phyloP scores from a whole-genome alignment of 2,113 vertebrate species.

The Rhodinocichla rosea region DNA sequence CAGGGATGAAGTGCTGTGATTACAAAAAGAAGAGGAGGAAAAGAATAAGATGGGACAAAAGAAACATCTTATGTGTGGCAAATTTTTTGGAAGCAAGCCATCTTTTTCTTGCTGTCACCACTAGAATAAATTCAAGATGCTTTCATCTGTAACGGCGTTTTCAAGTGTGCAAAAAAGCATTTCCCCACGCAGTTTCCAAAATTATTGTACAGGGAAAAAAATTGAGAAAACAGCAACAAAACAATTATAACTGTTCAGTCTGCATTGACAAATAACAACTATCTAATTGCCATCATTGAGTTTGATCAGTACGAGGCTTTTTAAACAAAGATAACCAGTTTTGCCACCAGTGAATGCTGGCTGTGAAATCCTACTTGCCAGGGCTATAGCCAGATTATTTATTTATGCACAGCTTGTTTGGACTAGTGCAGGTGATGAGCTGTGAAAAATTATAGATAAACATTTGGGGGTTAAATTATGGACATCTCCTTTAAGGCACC shows the following conservation, averaged over 20 bases:
- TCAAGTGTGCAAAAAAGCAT: background rate
- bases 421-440: background rate
- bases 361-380: background rate
- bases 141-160: background rate
- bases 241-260: background rate
- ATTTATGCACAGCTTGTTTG: background rate
- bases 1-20: background rate
- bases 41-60: slow-evolving; percentile 5
- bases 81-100: slow-evolving; percentile 37
- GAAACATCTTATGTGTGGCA: background rate
- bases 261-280: background rate
- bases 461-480: background rate
- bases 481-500: background rate
- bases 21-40: background rate
- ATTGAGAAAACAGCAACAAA: background rate
- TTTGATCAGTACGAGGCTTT: background rate
- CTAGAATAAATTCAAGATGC: background rate
- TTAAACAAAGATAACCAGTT: background rate
- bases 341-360: background rate
- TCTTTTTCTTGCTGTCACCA: background rate
- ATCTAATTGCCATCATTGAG: background rate
- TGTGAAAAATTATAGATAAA: background rate
- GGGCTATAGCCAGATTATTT: background rate
- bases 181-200: background rate
- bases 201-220: background rate